These are phyloP conservation scores for Drosophila histrio DNA, from an alignment of 2,888 invertebrate genomes.

Conservation along the genomic window DNA sequence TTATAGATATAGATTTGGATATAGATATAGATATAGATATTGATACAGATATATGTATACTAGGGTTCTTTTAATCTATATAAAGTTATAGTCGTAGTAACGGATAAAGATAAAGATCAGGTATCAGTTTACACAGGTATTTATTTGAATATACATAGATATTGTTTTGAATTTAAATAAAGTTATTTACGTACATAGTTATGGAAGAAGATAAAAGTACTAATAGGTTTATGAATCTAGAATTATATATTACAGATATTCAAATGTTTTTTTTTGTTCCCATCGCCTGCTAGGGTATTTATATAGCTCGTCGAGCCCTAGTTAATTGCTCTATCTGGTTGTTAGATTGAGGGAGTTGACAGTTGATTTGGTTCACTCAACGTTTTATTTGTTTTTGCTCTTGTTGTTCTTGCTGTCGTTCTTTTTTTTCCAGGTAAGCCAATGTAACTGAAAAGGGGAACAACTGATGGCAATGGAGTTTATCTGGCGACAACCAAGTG, in stretches of 20 bases:
- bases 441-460: slow-evolving; percentile 2
- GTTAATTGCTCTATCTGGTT: slow-evolving; percentile 7
- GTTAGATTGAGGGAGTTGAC: slow-evolving; percentile 11
- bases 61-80: neutral
- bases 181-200: neutral
- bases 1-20: neutral
- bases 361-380: slow-evolving; percentile 30
- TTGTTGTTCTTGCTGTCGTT: slow-evolving; percentile 17
- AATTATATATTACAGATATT: neutral
- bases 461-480: slow-evolving; percentile 33
- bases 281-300: slow-evolving; percentile 26
- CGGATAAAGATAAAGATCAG: neutral
- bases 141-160: neutral
- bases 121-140: neutral
- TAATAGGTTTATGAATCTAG: neutral
- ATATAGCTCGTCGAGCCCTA: neutral
- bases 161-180: neutral
- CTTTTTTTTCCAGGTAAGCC: slow-evolving; percentile 45
- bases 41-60: neutral
- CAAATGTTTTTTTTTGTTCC: too few species aligned
- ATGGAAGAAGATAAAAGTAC: neutral
- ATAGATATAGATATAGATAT: neutral
- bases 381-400: slow-evolving; percentile 20
- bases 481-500: slow-evolving; percentile 44
- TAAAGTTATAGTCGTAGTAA: neutral